A percentile compares a stretch with the other conserved stretches of the same genome.
phyloP scores from a whole-genome alignment of 2,888 invertebrate genomes.

The Electrophaes corylata region DNA sequence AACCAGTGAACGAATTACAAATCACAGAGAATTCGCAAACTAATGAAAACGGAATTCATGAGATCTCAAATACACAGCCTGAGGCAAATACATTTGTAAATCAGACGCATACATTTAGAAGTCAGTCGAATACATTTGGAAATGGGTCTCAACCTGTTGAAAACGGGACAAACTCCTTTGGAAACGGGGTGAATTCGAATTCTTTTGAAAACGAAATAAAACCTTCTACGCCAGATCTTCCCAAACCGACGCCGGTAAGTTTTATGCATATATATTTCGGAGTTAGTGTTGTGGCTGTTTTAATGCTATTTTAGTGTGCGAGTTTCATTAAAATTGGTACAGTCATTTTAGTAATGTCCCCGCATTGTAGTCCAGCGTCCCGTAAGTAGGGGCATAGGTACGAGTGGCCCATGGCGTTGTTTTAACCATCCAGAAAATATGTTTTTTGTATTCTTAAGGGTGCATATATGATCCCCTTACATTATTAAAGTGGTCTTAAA shows the following conservation, averaged over 20 bases:
- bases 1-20: slow-evolving; percentile 7
- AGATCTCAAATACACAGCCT: slow-evolving; percentile 7
- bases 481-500: too few relatives aligned
- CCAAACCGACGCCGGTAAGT: slow-evolving; percentile 76
- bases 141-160: slow-evolving; percentile 1
- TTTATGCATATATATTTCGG: background rate
- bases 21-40: slow-evolving; percentile 9
- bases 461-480: too few relatives aligned
- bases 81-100: slow-evolving; percentile 11
- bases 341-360: background rate
- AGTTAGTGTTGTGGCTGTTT: slow-evolving; percentile 42
- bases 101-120: background rate
- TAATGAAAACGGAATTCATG: background rate
- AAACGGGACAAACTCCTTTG: slow-evolving; percentile 9
- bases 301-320: slow-evolving; percentile 38
- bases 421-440: too few relatives aligned
- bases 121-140: background rate
- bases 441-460: too few relatives aligned
- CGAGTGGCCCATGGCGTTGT: too few relatives aligned
- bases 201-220: slow-evolving; percentile 32
- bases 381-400: too few relatives aligned
- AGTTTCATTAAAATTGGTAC: slow-evolving; percentile 11
- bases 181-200: slow-evolving; percentile 29
- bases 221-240: slow-evolving; percentile 60
- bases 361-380: too few relatives aligned